Conservation (phyloP, 2,797 vertebrate species). For the Octomys mimax region DNA sequence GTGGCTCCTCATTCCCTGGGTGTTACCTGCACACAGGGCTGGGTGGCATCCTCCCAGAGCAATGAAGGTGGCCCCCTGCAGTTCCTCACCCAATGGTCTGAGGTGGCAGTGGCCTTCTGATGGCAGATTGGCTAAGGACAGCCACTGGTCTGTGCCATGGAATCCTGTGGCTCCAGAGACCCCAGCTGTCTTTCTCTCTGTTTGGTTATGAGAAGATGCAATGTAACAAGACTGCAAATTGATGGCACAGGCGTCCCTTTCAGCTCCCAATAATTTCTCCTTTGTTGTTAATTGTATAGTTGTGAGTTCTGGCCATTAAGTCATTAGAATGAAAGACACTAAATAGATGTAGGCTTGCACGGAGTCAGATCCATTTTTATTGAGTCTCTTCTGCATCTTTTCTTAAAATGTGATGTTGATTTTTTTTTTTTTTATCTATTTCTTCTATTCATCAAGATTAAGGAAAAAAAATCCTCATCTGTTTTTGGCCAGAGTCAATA, state of each 20-base stretch:
- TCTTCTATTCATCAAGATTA: slow-evolving; percentile 65
- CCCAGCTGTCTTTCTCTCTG: background rate
- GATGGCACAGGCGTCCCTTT: background rate
- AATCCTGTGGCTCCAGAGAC: background rate
- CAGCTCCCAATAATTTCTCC: background rate
- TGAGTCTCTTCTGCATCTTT: slow-evolving; percentile 10
- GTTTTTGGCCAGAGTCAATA: slow-evolving; percentile 54
- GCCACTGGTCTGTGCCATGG: rapidly evolving
- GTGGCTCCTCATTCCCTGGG: background rate
- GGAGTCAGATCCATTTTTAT: slow-evolving; percentile 62
- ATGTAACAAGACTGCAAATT: background rate
- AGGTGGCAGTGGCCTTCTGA: background rate
- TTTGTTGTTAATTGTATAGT: slow-evolving; percentile 26
- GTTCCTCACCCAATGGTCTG: no score
- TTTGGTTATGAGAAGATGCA: background rate
- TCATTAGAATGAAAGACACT: slow-evolving; percentile 58
- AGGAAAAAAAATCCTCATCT: background rate
- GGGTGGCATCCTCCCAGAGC: background rate
- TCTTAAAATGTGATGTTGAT: slow-evolving; percentile 49
- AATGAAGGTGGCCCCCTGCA: rapidly evolving
- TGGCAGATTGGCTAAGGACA: background rate
- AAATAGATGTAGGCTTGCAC: background rate
- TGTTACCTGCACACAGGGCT: background rate
- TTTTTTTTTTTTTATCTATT: slow-evolving; percentile 21
- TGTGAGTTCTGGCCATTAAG: background rate